Conservation (phyloP, 2,888 invertebrate genomes). For the Boloria euphrosyne region DNA sequence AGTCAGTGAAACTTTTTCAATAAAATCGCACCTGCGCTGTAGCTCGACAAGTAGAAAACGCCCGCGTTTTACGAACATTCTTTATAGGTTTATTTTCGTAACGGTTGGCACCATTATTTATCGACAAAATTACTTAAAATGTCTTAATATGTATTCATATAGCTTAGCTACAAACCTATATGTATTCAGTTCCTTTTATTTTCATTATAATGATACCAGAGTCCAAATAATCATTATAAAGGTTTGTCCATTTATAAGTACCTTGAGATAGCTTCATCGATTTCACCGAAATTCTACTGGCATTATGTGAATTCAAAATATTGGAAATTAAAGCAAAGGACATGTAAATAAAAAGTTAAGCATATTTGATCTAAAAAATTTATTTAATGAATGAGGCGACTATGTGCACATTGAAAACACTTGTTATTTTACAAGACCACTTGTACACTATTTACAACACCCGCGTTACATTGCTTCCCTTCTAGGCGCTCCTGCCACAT, state of each 20-base stretch:
- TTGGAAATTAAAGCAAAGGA: neutral
- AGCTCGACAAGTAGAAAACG: neutral
- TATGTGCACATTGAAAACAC: constrained; percentile 82
- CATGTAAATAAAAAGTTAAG: constrained; percentile 44
- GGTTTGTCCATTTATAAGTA: too few species aligned
- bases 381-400: constrained; percentile 82
- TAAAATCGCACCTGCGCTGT: constrained; percentile 21
- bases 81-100: too few species aligned
- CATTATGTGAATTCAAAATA: neutral
- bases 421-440: constrained; percentile 77
- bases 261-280: too few species aligned
- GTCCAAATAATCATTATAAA: too few species aligned
- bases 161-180: too few species aligned
- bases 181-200: too few species aligned
- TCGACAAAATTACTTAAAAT: too few species aligned
- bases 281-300: too few species aligned
- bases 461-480: constrained; percentile 48
- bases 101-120: too few species aligned
- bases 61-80: neutral
- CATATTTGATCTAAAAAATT: constrained; percentile 79
- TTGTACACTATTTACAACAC: constrained; percentile 78
- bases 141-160: too few species aligned
- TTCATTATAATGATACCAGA: too few species aligned
- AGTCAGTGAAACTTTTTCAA: constrained; percentile 20
- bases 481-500: constrained; percentile 46